Base-by-base conservation (phyloP, 2,888 invertebrate genomes). In the Nomada ruficornis region DNA sequence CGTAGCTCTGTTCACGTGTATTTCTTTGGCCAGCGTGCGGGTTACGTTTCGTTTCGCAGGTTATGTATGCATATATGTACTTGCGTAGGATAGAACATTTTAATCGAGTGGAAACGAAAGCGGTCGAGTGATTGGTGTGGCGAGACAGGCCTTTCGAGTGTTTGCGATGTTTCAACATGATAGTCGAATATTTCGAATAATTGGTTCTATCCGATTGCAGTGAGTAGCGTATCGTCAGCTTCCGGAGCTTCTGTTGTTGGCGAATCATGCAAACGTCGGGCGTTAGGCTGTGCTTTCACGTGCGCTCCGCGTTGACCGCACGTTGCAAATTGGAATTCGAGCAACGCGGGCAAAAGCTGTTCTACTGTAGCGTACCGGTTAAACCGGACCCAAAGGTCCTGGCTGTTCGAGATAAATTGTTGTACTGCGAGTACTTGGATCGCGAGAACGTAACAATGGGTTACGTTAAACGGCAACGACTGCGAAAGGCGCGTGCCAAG, bases 361-460 rank as follows among this genome's bases (percentile, higher is more conserved):
- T 10, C 0, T 1, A 20, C 18, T 26, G 44, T 11, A 23, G 20
- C 1, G 7, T 1, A 0, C 11, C 13, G 1, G 15, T 15, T 2
- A 1, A 68, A 1, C 4, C 23, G 15, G 90, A 88, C 65, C 86
- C 88, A 2, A 85, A 60, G 65, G 81, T 93, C 4, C 67, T 90
- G 26, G 89, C 92, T 44, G 77, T 94, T 11, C 90, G 91, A 76
- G 83, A 92, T 0, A 93, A 93, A 87, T 83, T 95, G 55, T 69
- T 94, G 13, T 94, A 93, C 76, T 94, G 93, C 75, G 94, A 94
- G 72, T 91, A 94, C 42, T 76, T 95, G 20, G 93, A 94, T 80
- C 79, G 68, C 2, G 86, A 89, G 10, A 88, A 83, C 54, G 80
- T 93, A 1, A 90, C 88, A 76, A 79, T 87, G 18, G 90, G 91